Evolutionary conservation across 2,888 invertebrate genomes (phyloP).

Genomic region (Fabriciana adippe): DNA sequence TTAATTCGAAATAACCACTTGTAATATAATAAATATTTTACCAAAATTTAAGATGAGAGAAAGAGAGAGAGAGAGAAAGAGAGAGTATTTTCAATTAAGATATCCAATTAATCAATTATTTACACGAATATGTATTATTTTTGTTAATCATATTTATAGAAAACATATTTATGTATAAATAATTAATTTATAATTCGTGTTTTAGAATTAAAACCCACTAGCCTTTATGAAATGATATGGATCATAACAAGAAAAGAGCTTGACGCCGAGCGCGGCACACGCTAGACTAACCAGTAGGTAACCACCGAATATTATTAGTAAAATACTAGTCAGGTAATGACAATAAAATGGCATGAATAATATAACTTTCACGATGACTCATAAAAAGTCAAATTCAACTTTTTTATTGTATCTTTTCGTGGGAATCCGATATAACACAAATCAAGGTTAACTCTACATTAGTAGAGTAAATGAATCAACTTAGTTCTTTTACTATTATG

Average conservation of each 20-base stretch:
- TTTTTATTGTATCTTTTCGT: not conserved
- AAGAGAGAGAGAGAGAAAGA: no score
- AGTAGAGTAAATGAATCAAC: no score
- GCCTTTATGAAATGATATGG: constrained; percentile 28
- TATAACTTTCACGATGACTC: constrained; percentile 37
- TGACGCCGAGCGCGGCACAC: constrained; percentile 33
- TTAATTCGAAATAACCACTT: no score
- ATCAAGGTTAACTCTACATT: no score
- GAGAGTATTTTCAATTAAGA: no score
- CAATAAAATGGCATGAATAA: constrained; percentile 31
- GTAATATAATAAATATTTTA: not conserved
- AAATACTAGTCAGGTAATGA: constrained; percentile 23
- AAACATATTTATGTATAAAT: constrained; percentile 7
- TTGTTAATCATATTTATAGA: not conserved
- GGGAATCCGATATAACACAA: not conserved
- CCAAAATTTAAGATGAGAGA: not conserved
- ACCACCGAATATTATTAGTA: constrained; percentile 21
- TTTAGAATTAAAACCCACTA: constrained; percentile 18
- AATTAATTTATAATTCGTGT: constrained; percentile 18
- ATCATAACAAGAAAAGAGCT: constrained; percentile 34
- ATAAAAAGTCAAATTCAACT: constrained; percentile 11
- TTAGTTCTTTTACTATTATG: no score
- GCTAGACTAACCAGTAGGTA: constrained; percentile 20
- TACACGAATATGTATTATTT: not conserved
- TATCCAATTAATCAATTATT: no score